Conservation (phyloP, 2,113 vertebrate species). For the Anolis carolinensis region DNA sequence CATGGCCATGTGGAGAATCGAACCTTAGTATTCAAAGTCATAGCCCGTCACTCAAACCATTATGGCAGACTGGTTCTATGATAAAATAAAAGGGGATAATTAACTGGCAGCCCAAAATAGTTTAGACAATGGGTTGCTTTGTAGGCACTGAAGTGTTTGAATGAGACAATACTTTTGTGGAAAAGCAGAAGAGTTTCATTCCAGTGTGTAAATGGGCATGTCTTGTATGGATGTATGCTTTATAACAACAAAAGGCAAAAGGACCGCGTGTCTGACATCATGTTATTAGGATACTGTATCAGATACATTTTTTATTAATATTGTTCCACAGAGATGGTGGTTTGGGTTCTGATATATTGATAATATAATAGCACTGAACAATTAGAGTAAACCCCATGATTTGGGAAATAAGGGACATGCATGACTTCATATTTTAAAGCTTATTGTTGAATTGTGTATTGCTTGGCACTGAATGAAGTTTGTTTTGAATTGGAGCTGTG, state of each 20-base stretch:
- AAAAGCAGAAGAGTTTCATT: neutral
- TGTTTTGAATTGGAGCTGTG: conserved; percentile 46
- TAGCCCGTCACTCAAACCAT: too few relatives aligned
- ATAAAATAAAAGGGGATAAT: neutral
- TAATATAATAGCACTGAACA: neutral
- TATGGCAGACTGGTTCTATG: too few relatives aligned
- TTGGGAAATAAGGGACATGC: neutral
- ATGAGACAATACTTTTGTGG: neutral
- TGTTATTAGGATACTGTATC: neutral
- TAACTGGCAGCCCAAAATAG: neutral
- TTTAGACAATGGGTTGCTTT: neutral
- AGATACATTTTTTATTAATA: neutral
- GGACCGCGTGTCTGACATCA: neutral
- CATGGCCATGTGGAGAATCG: too few relatives aligned
- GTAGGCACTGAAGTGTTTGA: neutral
- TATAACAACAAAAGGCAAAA: neutral
- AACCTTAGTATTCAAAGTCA: too few relatives aligned
- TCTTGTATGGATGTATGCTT: neutral
- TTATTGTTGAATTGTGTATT: conserved; percentile 1
- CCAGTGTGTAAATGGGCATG: neutral
- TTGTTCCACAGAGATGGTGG: neutral
- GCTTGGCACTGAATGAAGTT: conserved; percentile 44
- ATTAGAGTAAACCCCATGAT: neutral
- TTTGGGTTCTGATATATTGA: neutral
- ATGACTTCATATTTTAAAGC: neutral